Conservation (phyloP, 2,888 invertebrate species). For the Parapristionchus giblindavisi region DNA sequence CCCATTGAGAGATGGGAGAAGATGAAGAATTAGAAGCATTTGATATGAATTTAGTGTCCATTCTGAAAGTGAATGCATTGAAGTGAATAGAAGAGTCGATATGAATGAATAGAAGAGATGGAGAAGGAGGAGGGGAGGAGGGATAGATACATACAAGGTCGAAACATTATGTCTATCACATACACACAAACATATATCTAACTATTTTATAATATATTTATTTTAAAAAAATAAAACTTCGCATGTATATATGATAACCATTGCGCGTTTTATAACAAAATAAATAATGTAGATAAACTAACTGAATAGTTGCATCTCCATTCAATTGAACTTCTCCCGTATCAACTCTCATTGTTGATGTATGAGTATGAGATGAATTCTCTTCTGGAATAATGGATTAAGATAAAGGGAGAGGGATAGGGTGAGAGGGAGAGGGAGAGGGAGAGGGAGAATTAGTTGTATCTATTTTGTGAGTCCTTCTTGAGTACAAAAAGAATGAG, state of each 20-base stretch:
- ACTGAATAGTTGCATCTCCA: not conserved
- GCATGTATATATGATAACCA: not conserved
- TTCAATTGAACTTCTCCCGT: not conserved
- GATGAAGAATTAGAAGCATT: no score
- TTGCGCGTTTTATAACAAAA: not conserved
- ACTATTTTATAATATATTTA: no score
- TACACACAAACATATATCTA: no score
- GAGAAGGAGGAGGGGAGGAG: no score
- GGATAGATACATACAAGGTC: no score
- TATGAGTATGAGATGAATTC: not conserved
- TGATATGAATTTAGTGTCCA: not conserved
- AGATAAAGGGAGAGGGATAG: not conserved
- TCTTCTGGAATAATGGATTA: not conserved
- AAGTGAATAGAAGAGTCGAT: not conserved
- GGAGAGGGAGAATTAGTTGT: not conserved
- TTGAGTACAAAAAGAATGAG: no score
- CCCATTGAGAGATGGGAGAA: slow-evolving; percentile 44
- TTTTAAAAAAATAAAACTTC: no score
- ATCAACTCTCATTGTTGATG: slow-evolving; percentile 8
- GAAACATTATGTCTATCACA: no score
- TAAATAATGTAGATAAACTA: not conserved
- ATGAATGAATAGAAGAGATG: not conserved
- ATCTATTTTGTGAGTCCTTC: no score
- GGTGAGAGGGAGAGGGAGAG: not conserved
- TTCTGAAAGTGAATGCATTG: not conserved